Evolutionary conservation across 2,113 vertebrate species (phyloP).

Genomic region (Acanthochromis polyacanthus): DNA sequence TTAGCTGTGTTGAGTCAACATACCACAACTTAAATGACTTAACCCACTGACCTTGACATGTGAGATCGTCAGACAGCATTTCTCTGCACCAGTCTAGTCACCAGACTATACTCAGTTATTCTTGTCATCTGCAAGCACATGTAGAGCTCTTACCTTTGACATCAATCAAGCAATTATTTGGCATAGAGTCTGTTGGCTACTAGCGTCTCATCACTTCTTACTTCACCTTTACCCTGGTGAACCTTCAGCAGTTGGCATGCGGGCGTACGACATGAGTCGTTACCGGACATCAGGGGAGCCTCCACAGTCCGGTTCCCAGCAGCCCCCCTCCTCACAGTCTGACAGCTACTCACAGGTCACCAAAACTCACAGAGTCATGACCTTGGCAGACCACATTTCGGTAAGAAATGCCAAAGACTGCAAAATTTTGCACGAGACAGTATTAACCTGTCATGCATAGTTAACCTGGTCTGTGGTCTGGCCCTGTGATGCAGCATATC

Average conservation of each 20-base stretch:
- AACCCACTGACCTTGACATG: constrained; percentile 54
- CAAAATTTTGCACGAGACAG: background rate
- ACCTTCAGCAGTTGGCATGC: constrained; percentile 80
- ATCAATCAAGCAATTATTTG: too few species aligned
- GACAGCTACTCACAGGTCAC: constrained; percentile 88
- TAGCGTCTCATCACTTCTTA: constrained; percentile 13
- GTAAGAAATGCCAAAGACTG: constrained; percentile 80
- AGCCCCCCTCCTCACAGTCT: constrained; percentile 84
- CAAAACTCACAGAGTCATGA: constrained; percentile 95
- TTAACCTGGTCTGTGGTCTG: background rate
- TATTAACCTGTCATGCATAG: background rate
- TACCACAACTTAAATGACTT: constrained; percentile 37
- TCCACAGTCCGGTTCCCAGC: constrained; percentile 86
- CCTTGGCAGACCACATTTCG: constrained; percentile 97
- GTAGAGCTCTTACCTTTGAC: too few species aligned
- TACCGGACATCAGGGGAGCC: constrained; percentile 84
- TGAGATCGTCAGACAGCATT: constrained; percentile 37
- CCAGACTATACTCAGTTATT: constrained; percentile 47
- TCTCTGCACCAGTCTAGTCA: constrained; percentile 28
- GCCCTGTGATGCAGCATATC: constrained; percentile 88
- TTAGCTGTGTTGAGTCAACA: constrained; percentile 39
- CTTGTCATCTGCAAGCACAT: constrained; percentile 33
- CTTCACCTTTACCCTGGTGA: constrained; percentile 9
- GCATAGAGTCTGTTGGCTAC: background rate
- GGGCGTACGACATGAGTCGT: constrained; percentile 89